Base-by-base conservation (phyloP, 2,888 invertebrate species). In the Dryobota labecula region DNA sequence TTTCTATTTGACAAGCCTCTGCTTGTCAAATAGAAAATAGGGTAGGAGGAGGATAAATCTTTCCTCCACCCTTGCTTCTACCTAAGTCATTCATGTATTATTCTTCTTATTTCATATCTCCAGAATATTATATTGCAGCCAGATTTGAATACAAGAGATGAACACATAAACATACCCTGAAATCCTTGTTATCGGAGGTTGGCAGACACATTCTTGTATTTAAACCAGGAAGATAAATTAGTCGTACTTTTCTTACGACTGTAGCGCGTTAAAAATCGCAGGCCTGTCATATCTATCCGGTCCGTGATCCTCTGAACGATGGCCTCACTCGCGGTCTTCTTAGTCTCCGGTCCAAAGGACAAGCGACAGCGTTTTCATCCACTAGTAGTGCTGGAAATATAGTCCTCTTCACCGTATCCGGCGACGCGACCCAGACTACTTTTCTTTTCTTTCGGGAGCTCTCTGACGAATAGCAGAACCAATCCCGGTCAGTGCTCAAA, bases 251-350 rank as follows among this genome's bases (percentile, higher is more conserved):
- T 74, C 69, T 72, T 67, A 30, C 65, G 51, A 51, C 38, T 63
- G 62, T 66, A 38, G 69, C 69, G 58, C 57, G 61, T 63, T 83
- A 80, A 80, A 82, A 79, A 80, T 83, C 54, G 68, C 65, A 24
- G 24, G 20, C 54, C 63, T 24, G 65, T 80, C 75, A 80, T 83
- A 78, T 70, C 66, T 83, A 83, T 80, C 69, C 80, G 65, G 65
- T 58, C 54, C 58, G 41, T 69, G 80, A 80, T 80, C 84, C 84
- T n/a, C 36, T 80, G 66, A 80, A 74, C 75, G 80, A 80, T 83
- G 80, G 80, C 75, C 51, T 41, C 8, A 24, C 51, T 24, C 62
- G 47, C 47, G 30, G 64, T 45, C 56, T 63, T 54, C 30, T 30
- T 20, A 36, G 6, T 20, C 11, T 9, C 3, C 1, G 2, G 15